Evolutionary conservation across 1,140 invertebrate genomes (phyloP).

Genomic region (Neodiprion fabricii): DNA sequence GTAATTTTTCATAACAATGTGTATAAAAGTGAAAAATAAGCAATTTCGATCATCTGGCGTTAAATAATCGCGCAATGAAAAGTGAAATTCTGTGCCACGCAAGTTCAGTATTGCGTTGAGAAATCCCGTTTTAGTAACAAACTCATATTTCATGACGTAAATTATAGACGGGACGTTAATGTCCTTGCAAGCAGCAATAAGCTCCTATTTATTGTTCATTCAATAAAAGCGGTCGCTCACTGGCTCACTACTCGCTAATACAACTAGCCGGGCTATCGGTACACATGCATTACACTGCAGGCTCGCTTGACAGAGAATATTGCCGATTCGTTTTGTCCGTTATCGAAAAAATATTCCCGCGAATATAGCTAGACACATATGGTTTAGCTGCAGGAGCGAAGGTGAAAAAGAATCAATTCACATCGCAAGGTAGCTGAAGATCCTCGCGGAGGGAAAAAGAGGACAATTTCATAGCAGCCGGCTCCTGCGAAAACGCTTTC

Average conservation of each 20-base stretch:
- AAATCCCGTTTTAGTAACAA: conserved; percentile 40
- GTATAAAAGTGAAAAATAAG: too few relatives aligned
- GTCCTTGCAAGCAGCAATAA: conserved; percentile 26
- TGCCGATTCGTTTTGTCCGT: conserved; percentile 39
- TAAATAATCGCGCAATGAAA: too few relatives aligned
- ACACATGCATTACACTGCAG: background rate
- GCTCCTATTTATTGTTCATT: conserved; percentile 42
- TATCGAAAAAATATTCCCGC: conserved; percentile 29
- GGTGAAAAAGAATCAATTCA: background rate
- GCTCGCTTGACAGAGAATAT: conserved; percentile 25
- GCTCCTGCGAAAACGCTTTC: background rate
- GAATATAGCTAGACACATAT: background rate
- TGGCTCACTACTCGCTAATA: background rate
- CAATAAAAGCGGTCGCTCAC: conserved; percentile 33
- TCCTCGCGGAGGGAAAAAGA: background rate
- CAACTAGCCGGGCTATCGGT: background rate
- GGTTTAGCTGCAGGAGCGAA: background rate
- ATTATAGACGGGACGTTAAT: conserved; percentile 35
- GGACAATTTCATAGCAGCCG: background rate
- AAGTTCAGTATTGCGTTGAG: conserved; percentile 17
- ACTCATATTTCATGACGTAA: conserved; percentile 37
- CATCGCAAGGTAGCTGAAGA: background rate
- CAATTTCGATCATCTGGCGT: too few relatives aligned
- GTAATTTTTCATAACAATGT: too few relatives aligned
- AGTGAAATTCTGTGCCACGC: too few relatives aligned